Conservation (phyloP, 2,888 invertebrate genomes). For the Antheraea yamamai region DNA sequence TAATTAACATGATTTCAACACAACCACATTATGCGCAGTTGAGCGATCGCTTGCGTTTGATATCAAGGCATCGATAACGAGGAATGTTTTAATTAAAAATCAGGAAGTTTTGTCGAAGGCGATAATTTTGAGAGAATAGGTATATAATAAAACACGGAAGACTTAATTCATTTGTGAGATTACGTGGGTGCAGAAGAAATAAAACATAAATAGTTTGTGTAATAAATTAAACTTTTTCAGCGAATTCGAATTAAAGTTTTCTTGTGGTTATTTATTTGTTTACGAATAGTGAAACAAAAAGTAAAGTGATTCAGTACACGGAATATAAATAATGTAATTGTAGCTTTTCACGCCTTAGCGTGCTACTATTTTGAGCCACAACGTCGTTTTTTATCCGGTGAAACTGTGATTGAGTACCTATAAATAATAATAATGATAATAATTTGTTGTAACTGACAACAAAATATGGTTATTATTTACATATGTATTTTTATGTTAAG, state of each 20-base stretch:
- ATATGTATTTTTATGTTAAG: too few relatives aligned
- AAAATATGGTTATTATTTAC: too few relatives aligned
- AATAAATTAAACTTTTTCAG: constrained; percentile 2
- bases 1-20: constrained; percentile 19
- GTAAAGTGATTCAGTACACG: background rate
- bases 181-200: background rate
- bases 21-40: constrained; percentile 2
- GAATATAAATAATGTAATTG: too few relatives aligned
- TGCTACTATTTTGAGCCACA: too few relatives aligned
- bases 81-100: constrained; percentile 10
- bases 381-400: too few relatives aligned
- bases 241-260: background rate
- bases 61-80: background rate
- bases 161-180: background rate
- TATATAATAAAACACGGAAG: constrained; percentile 4
- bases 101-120: background rate
- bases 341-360: too few relatives aligned
- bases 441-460: too few relatives aligned
- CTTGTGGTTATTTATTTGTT: background rate
- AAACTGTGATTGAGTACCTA: too few relatives aligned
- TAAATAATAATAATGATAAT: too few relatives aligned
- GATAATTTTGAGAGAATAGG: background rate
- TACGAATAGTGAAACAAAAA: background rate
- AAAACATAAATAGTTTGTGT: constrained; percentile 1
- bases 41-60: constrained; percentile 1